Conservation (phyloP, 2,888 invertebrate genomes). For the Ecliptopera silaceata region DNA sequence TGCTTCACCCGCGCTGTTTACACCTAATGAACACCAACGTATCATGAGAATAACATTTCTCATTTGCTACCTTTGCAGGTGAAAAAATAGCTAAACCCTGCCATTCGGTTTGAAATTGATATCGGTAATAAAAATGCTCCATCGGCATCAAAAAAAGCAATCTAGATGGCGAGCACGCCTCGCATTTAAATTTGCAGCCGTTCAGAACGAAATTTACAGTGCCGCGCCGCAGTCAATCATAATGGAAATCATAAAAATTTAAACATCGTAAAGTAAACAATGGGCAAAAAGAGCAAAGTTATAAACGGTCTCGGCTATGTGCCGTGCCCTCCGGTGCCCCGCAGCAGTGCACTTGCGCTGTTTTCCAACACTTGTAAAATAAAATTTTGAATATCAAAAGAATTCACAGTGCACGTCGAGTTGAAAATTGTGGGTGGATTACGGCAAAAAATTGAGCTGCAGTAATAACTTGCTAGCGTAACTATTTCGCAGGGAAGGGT, state of each 20-base stretch:
- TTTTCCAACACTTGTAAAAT: slow-evolving; percentile 53
- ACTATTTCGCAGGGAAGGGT: neutral
- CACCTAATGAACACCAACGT: slow-evolving; percentile 57
- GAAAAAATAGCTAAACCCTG: slow-evolving; percentile 33
- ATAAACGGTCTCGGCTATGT: slow-evolving; percentile 56
- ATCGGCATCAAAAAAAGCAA: slow-evolving; percentile 53
- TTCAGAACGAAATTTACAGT: slow-evolving; percentile 71
- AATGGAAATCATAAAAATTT: slow-evolving; percentile 78
- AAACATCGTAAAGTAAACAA: slow-evolving; percentile 79
- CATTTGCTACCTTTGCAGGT: slow-evolving; percentile 15
- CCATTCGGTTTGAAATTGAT: slow-evolving; percentile 35
- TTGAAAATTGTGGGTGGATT: slow-evolving; percentile 39
- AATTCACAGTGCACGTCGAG: slow-evolving; percentile 31
- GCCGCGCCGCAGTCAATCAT: slow-evolving; percentile 59
- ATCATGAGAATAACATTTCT: slow-evolving; percentile 42
- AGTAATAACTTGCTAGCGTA: slow-evolving; percentile 13
- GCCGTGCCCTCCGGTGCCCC: slow-evolving; percentile 58
- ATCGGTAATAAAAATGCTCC: slow-evolving; percentile 48
- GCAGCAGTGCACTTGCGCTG: slow-evolving; percentile 47
- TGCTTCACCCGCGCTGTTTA: slow-evolving; percentile 65
- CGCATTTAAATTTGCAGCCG: slow-evolving; percentile 72
- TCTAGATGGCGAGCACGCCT: slow-evolving; percentile 53
- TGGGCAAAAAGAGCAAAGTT: slow-evolving; percentile 73
- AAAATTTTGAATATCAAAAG: slow-evolving; percentile 54
- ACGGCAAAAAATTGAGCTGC: slow-evolving; percentile 29